Conservation (phyloP, 2,888 invertebrate species). For the Melanostoma mellinum region DNA sequence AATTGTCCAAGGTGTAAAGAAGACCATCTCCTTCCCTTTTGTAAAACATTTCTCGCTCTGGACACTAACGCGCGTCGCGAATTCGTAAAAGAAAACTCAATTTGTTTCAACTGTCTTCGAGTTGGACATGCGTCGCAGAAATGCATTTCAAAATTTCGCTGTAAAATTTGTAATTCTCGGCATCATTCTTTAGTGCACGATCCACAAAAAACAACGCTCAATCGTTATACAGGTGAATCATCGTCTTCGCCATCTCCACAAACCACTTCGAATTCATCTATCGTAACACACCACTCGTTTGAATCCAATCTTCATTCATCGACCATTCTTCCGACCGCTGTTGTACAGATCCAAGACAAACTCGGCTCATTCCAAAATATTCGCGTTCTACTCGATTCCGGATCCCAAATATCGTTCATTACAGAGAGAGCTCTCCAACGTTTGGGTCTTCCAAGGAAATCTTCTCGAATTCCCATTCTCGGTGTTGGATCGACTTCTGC, state of each 20-base stretch:
- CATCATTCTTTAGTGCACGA: constrained; percentile 13
- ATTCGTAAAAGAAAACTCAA: background rate
- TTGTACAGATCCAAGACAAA: background rate
- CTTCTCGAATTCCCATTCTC: constrained; percentile 1
- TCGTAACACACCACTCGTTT: constrained; percentile 1
- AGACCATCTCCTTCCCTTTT: constrained; percentile 8
- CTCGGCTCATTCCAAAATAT: background rate
- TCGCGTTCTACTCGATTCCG: constrained; percentile 12
- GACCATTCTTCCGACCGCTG: constrained; percentile 4
- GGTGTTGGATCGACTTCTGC: constrained; percentile 10
- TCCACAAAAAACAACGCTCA: too few species aligned
- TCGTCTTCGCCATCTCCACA: background rate
- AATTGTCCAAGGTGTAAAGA: constrained; percentile 9
- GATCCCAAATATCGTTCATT: constrained; percentile 15
- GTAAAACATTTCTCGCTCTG: background rate
- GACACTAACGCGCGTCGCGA: background rate
- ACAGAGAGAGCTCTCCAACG: background rate
- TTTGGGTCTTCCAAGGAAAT: background rate
- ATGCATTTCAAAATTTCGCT: constrained; percentile 9
- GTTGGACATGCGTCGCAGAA: constrained; percentile 5
- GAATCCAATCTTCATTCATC: background rate
- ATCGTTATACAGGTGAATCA: background rate
- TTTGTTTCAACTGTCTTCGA: constrained; percentile 28
- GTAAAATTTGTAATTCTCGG: background rate
- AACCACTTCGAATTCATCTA: background rate